Evolutionary conservation across 2,888 invertebrate genomes (phyloP), one percentile per base, ranked within the genome.

Genomic region (Antheraea yamamai): DNA sequence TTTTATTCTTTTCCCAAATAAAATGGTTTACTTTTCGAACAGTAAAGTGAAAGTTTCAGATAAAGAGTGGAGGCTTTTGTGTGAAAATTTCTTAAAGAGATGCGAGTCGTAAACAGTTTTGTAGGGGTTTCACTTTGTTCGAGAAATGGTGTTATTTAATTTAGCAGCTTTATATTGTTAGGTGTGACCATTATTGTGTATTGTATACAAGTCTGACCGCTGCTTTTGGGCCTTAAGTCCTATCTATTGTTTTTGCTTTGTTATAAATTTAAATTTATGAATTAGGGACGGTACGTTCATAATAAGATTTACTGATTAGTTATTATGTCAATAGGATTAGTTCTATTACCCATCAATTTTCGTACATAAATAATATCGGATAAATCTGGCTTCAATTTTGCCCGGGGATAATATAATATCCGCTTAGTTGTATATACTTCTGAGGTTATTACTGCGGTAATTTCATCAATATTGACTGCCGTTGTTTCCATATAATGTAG

Each of bases 1-100:
- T 90, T 88, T 88, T 84, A 87, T 88, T 86, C 84, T 78, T 79
- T 82, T 79, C 78, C 30, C 79, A 85, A 84, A 86, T 84, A 86
- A 85, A 88, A 83, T 81, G 87, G 84, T 85, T 84, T 81, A 76
- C 81, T 81, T 79, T 78, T 75, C 79, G 80, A 82, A 82, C 79
- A 77, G 77, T 75, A 79, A 78, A 76, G 77, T 80, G 81, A 80
- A 83, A 83, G 80, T 81, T 83, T 80, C 80, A 78, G 80, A 78
- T 78, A 81, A 84, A 66, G 30, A 82, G 82, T 75, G 73, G 73
- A 66, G 16, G 77, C 80, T 82, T 88, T 88, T 88, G 85, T 85
- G 81, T 75, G 79, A 78, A 70, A 78, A 83, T 84, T 82, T 78
- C 80, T 81, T 78, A 74, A 78, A 80, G 74, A 79, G 79, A 80